Conservation (phyloP, 2,797 vertebrate genomes). For the Lagodon rhomboides region DNA sequence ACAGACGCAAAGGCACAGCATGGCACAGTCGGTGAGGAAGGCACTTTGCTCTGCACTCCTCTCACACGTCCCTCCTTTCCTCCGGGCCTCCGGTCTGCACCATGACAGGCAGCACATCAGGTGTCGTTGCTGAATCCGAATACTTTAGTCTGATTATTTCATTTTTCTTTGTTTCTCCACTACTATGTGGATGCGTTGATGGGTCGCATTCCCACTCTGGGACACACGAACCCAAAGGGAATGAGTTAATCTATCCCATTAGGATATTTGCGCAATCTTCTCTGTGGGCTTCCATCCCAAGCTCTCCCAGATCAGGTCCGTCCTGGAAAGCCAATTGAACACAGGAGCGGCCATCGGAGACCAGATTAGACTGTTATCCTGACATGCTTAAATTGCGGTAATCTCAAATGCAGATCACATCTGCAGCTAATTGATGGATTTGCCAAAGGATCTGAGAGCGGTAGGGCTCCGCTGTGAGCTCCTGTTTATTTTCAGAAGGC, state of each 20-base stretch:
- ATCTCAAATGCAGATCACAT: constrained; percentile 88
- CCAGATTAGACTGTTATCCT: constrained; percentile 81
- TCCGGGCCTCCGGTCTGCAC: constrained; percentile 13
- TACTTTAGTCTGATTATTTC: constrained; percentile 5
- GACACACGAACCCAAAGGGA: constrained; percentile 10
- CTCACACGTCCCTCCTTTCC: constrained; percentile 17
- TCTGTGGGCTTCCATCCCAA: constrained; percentile 44
- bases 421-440: constrained; percentile 88
- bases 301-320: constrained; percentile 56
- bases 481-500: constrained; percentile 82
- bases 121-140: constrained; percentile 21
- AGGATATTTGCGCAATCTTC: constrained; percentile 46
- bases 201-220: constrained; percentile 6
- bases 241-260: constrained; percentile 39
- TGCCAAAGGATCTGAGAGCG: constrained; percentile 82
- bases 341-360: constrained; percentile 77
- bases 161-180: background rate
- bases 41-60: constrained; percentile 54
- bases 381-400: constrained; percentile 83
- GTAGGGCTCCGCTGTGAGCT: constrained; percentile 74
- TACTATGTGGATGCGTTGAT: constrained; percentile 1
- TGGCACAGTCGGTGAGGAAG: constrained; percentile 59
- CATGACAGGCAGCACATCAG: constrained; percentile 20
- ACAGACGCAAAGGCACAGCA: constrained; percentile 69
- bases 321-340: constrained; percentile 81